phyloP scores from a whole-genome alignment of 2,797 vertebrate species.

The Crocodylus rhombifer region DNA sequence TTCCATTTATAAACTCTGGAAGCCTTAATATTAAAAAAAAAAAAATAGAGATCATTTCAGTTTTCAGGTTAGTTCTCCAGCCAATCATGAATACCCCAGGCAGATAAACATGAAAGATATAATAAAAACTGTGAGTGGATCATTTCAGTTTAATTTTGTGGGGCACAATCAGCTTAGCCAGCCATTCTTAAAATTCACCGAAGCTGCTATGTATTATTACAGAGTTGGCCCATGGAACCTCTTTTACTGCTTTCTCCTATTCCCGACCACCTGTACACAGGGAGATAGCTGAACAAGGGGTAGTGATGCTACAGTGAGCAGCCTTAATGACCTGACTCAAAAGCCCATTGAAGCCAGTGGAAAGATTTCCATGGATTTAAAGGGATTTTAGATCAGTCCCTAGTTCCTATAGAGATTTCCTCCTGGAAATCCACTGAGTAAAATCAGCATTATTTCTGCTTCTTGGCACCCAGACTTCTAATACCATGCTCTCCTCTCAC shows the following conservation, averaged over 20 bases:
- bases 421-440: neutral
- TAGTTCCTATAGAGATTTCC: neutral
- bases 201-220: fast-evolving
- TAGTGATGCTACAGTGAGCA: neutral
- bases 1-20: neutral
- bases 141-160: slow-evolving; percentile 4
- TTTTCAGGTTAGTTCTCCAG: neutral
- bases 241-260: fast-evolving
- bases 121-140: neutral
- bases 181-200: neutral
- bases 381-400: neutral
- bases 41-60: neutral
- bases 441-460: neutral
- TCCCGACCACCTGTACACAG: neutral
- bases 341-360: neutral
- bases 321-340: neutral
- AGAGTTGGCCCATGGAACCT: fast-evolving
- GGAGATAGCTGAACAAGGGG: neutral
- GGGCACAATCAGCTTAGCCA: slow-evolving; percentile 5
- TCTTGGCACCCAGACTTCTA: neutral
- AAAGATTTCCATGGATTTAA: neutral
- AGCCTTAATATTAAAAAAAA: neutral
- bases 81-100: neutral
- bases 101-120: neutral
- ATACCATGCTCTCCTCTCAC: no score